Evolutionary conservation across 2,888 invertebrate species (phyloP).

Genomic region (Ornithoptera alexandrae): DNA sequence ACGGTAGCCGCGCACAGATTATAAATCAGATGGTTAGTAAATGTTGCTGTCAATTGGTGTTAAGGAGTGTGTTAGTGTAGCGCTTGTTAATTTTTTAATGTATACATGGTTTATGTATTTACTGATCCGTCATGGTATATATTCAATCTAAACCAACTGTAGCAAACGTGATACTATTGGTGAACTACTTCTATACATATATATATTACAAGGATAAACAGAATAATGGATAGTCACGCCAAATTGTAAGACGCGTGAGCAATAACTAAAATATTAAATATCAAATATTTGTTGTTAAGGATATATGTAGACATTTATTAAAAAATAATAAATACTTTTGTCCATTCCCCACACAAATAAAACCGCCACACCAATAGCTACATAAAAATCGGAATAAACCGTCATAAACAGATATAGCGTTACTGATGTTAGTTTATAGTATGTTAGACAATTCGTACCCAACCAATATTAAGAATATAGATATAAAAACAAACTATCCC

Average conservation of each 20-base stretch:
- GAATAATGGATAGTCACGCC: conserved; percentile 58
- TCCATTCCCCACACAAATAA: conserved; percentile 41
- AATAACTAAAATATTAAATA: conserved; percentile 34
- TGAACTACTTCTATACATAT: conserved; percentile 21
- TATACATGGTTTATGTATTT: conserved; percentile 6
- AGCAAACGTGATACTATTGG: conserved; percentile 12
- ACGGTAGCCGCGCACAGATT: conserved; percentile 71
- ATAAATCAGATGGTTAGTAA: conserved; percentile 44
- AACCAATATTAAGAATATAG: conserved; percentile 38
- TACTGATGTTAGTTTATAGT: conserved; percentile 57
- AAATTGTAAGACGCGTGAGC: conserved; percentile 76
- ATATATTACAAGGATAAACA: conserved; percentile 11
- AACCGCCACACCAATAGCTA: conserved; percentile 57
- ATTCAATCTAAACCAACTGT: conserved; percentile 8
- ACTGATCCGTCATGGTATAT: conserved; percentile 4
- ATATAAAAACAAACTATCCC: conserved; percentile 70
- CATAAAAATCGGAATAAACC: conserved; percentile 45
- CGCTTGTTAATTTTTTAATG: conserved; percentile 41
- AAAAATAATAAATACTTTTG: conserved; percentile 26
- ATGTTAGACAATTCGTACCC: conserved; percentile 33
- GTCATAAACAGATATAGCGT: conserved; percentile 50
- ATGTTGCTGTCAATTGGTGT: conserved; percentile 36
- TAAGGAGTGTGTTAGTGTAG: conserved; percentile 40
- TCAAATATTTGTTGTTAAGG: conserved; percentile 25
- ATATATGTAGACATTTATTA: conserved; percentile 17